Evolutionary conservation across 1,140 invertebrate genomes (phyloP).

Genomic region (Lanistes nyassanus): DNA sequence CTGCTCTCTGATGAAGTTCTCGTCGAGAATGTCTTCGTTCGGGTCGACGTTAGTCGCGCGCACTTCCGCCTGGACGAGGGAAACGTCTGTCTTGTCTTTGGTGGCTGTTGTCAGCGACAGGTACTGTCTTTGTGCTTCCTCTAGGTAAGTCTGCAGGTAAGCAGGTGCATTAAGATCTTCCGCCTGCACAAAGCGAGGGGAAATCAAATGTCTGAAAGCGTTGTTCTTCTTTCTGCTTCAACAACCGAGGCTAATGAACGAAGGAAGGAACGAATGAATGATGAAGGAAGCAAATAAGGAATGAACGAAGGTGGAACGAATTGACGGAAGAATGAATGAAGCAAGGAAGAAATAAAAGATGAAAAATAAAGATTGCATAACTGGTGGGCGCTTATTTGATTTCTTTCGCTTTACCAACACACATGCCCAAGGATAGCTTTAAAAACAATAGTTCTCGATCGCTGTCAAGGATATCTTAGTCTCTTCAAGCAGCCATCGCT

Average conservation of each 20-base stretch:
- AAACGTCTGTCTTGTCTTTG: not conserved
- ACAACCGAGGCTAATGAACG: not conserved
- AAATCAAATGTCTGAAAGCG: not conserved
- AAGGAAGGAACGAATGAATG: not conserved
- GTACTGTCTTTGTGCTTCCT: slow-evolving; percentile 7
- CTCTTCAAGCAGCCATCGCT: too few species aligned
- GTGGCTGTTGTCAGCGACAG: not conserved
- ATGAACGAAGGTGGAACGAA: not conserved
- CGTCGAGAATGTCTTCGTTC: not conserved
- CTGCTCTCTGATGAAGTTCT: not conserved
- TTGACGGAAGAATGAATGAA: too few species aligned
- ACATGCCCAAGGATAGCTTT: not conserved
- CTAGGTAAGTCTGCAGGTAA: slow-evolving; percentile 18
- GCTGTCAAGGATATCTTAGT: not conserved
- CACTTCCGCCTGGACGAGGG: not conserved
- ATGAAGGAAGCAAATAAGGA: not conserved
- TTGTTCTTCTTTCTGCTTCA: not conserved
- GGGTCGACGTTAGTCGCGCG: not conserved
- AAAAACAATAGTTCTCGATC: not conserved
- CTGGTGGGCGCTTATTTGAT: not conserved
- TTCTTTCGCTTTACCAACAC: not conserved
- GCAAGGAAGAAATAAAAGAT: not conserved
- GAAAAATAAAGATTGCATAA: not conserved
- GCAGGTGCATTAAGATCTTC: slow-evolving; percentile 7
- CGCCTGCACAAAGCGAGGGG: not conserved